phyloP scores from a whole-genome alignment of 2,888 invertebrate genomes.

The Leptinotarsa tumamoca region DNA sequence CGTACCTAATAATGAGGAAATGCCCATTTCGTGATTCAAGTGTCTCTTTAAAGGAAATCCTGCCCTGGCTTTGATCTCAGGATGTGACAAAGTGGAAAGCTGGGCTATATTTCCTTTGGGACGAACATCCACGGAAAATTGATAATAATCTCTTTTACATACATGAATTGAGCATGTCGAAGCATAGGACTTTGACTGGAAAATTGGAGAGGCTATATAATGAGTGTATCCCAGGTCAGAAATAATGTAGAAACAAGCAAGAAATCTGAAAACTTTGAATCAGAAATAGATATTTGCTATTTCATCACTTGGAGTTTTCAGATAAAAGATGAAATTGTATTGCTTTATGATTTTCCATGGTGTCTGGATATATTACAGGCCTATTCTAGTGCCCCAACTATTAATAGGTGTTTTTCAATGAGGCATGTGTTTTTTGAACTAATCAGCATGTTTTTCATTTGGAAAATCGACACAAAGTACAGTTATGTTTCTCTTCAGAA shows the following conservation, averaged over 20 bases:
- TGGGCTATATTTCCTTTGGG: constrained; percentile 18
- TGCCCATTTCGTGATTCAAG: background rate
- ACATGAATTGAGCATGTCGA: constrained; percentile 17
- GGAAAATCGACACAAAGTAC: no score
- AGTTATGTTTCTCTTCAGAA: no score
- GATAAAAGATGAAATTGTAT: no score
- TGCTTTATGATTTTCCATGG: no score
- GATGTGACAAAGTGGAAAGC: constrained; percentile 17
- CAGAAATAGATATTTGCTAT: no score
- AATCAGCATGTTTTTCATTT: no score
- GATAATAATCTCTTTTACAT: constrained; percentile 27
- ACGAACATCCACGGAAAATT: constrained; percentile 15
- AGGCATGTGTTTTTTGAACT: no score
- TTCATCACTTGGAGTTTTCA: no score
- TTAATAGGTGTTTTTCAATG: no score
- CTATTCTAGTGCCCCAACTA: no score
- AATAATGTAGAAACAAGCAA: background rate
- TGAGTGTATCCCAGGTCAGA: background rate
- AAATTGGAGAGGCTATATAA: background rate
- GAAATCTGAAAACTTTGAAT: background rate
- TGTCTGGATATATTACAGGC: no score
- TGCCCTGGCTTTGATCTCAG: constrained; percentile 8
- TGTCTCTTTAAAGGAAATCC: background rate
- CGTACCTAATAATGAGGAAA: background rate
- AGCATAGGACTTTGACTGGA: background rate